These are phyloP conservation scores for Dicrostonyx torquatus DNA, from an alignment of 2,797 vertebrate genomes.

Conservation along the genomic window DNA sequence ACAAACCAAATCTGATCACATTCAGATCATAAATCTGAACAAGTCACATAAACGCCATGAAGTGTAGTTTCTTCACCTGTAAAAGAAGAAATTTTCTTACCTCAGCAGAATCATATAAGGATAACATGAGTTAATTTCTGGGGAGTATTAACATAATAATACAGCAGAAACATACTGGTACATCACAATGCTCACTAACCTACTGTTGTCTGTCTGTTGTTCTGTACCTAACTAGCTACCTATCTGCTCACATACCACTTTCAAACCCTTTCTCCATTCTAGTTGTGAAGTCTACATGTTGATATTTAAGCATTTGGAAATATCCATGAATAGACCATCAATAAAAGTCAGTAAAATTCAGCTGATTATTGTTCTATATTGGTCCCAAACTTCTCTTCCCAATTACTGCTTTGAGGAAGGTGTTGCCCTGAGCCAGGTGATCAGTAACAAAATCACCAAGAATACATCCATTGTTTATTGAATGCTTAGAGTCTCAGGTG, in stretches of 20 bases:
- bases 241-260: background rate
- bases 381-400: background rate
- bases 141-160: background rate
- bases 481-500: background rate
- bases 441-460: background rate
- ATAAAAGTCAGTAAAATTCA: background rate
- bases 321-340: background rate
- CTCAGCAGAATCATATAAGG: background rate
- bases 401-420: background rate
- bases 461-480: background rate
- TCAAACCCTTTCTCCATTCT: background rate
- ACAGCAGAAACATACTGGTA: background rate
- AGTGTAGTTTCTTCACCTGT: background rate
- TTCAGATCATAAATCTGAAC: background rate
- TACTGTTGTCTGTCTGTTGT: background rate
- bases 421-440: background rate
- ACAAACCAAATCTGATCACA: background rate
- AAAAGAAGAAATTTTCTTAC: conserved; percentile 4
- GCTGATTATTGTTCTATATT: conserved; percentile 22
- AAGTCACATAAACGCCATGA: background rate
- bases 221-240: background rate
- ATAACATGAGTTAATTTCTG: background rate
- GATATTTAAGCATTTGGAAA: conserved; percentile 34
- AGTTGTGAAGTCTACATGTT: background rate
- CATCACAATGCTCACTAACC: background rate